Conservation (phyloP, 2,888 invertebrate genomes). For the Cephus pulcher region DNA sequence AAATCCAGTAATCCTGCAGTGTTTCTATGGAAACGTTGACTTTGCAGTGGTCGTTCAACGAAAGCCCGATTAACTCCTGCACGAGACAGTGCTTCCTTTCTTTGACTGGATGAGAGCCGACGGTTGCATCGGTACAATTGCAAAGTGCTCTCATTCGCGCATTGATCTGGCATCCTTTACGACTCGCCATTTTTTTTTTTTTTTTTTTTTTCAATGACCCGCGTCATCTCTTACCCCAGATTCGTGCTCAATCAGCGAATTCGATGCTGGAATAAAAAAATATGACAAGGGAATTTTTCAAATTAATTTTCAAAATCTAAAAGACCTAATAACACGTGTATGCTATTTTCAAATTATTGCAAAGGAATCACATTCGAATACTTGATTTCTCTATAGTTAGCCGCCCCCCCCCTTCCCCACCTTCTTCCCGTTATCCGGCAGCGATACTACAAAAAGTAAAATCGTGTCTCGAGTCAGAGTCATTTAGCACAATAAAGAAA, state of each 20-base stretch:
- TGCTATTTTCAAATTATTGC: neutral
- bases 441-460: neutral
- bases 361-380: neutral
- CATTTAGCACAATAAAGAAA: neutral
- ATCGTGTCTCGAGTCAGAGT: neutral
- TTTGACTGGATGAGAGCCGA: neutral
- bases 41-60: conserved; percentile 12
- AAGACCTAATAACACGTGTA: neutral
- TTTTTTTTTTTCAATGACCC: neutral
- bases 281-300: neutral
- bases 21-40: conserved; percentile 25
- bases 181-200: neutral
- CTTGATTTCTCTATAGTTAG: neutral
- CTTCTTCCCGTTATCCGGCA: neutral
- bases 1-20: conserved; percentile 21
- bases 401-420: too few relatives aligned
- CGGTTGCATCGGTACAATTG: neutral
- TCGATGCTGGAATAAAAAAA: neutral
- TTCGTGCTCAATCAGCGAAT: neutral
- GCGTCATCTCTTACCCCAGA: neutral
- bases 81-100: neutral
- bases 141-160: neutral
- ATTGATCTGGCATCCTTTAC: neutral
- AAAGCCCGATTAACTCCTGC: conserved; percentile 4
- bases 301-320: neutral